phyloP scores from a whole-genome alignment of 2,113 vertebrate genomes.

The Galemys pyrenaicus region DNA sequence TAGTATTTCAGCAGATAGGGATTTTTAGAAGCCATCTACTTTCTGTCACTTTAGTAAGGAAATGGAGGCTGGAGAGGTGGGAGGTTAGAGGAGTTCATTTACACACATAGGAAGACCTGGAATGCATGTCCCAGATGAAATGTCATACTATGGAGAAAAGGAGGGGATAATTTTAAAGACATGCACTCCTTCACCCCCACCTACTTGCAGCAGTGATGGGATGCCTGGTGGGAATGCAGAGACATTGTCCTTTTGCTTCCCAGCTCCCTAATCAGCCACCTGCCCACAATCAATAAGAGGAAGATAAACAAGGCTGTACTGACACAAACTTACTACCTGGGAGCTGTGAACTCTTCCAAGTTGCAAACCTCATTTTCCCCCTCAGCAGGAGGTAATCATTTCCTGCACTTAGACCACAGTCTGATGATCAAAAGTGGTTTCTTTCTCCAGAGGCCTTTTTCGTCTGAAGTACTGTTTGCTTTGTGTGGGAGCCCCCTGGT shows the following conservation, averaged over 20 bases:
- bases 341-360: not conserved
- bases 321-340: not conserved
- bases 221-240: not conserved
- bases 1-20: not conserved
- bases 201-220: not conserved
- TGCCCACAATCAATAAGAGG: not conserved
- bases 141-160: not conserved
- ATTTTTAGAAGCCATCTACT: not conserved
- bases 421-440: not conserved
- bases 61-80: not conserved
- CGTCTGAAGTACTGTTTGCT: not conserved
- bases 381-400: not conserved
- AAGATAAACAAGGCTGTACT: not conserved
- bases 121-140: not conserved
- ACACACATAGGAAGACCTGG: not conserved
- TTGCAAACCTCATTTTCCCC: not conserved
- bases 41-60: not conserved
- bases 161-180: not conserved
- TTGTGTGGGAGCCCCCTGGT: conserved; percentile 57
- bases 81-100: not conserved
- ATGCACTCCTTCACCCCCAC: fast-evolving
- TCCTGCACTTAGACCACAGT: not conserved
- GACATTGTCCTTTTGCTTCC: fast-evolving
- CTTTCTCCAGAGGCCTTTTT: not conserved
- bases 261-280: not conserved